These are phyloP conservation scores for Euspilapteryx auroguttella DNA, from an alignment of 2,888 invertebrate species.

Conservation along the genomic window DNA sequence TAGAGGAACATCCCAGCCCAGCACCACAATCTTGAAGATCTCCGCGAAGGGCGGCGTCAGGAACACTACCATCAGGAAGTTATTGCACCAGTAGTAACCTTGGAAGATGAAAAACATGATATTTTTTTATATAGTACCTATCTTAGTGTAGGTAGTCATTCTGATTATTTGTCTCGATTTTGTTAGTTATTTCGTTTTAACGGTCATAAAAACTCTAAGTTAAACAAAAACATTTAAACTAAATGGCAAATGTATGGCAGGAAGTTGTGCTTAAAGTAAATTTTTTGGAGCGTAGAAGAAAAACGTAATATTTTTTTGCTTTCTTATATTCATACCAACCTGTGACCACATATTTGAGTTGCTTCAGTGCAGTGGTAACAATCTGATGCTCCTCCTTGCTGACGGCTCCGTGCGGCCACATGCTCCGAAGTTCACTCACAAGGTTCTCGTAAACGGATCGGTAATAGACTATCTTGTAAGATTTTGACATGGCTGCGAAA, in stretches of 20 bases:
- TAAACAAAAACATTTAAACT: no score
- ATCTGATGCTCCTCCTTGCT: constrained; percentile 24
- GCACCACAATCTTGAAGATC: constrained; percentile 14
- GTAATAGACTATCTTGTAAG: constrained; percentile 27
- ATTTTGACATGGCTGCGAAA: constrained; percentile 25
- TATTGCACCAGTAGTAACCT: constrained; percentile 38
- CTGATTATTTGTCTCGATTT: no score
- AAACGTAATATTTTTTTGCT: no score
- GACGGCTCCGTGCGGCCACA: constrained; percentile 29
- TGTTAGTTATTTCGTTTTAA: no score
- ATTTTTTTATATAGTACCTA: no score
- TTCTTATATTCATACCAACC: constrained; percentile 15
- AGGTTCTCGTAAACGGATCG: constrained; percentile 26
- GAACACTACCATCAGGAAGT: constrained; percentile 22
- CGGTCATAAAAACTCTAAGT: no score
- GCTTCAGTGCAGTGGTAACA: constrained; percentile 15
- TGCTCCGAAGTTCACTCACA: constrained; percentile 18
- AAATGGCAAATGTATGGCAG: no score
- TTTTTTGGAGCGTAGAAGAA: neutral
- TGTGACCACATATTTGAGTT: constrained; percentile 19
- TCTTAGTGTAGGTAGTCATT: no score
- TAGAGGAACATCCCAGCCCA: constrained; percentile 19
- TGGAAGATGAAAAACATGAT: no score
- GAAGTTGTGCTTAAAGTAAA: no score
- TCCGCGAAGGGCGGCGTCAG: constrained; percentile 20